These are phyloP conservation scores for Aptenodytes forsteri DNA, from an alignment of 2,113 vertebrate species.

Conservation along the genomic window DNA sequence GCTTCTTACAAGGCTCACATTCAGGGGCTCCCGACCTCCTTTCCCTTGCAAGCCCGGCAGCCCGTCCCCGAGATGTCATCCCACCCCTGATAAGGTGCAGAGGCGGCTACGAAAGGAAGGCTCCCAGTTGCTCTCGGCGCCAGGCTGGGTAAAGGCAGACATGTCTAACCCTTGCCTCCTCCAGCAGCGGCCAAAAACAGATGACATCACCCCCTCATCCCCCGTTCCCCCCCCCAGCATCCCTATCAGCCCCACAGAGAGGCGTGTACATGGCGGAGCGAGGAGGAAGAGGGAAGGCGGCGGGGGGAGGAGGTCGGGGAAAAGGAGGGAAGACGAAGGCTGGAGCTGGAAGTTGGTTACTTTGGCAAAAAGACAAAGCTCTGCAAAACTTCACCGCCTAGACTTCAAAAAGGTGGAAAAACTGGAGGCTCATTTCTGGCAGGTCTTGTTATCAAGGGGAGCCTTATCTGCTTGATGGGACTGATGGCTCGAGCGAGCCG, in stretches of 20 bases:
- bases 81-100: slow-evolving; percentile 44
- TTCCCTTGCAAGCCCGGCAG: neutral
- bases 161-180: neutral
- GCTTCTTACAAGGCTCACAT: neutral
- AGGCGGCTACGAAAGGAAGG: slow-evolving; percentile 30
- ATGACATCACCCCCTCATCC: slow-evolving; percentile 26
- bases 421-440: slow-evolving; percentile 12
- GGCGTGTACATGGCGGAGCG: neutral
- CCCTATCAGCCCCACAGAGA: neutral
- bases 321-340: neutral
- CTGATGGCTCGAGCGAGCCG: neutral
- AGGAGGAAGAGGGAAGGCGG: neutral
- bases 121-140: slow-evolving; percentile 54
- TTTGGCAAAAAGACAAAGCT: slow-evolving; percentile 65
- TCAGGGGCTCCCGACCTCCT: slow-evolving; percentile 6
- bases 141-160: slow-evolving; percentile 48
- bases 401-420: slow-evolving; percentile 68
- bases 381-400: slow-evolving; percentile 57
- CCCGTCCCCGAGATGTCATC: slow-evolving; percentile 24
- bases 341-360: slow-evolving; percentile 59
- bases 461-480: slow-evolving; percentile 36
- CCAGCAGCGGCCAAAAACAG: slow-evolving; percentile 8
- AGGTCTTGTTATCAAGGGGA: slow-evolving; percentile 22
- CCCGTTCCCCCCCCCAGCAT: neutral
- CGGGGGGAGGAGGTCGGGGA: neutral